A percentile compares a stretch with the other conserved stretches of the same genome.
These are phyloP conservation scores for Maniola jurtina DNA, from an alignment of 1,140 invertebrate species.

Conservation along the genomic window DNA sequence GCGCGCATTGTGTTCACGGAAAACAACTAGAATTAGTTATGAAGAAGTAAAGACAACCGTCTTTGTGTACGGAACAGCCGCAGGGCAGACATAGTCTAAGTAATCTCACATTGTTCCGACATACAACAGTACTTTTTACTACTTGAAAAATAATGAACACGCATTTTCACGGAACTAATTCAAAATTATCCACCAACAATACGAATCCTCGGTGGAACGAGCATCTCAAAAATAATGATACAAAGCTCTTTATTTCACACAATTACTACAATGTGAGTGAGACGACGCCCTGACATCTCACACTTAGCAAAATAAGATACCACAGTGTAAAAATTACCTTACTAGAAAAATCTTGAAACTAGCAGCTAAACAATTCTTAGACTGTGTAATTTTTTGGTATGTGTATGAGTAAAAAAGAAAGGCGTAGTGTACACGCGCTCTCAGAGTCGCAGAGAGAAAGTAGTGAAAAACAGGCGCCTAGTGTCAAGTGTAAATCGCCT, in stretches of 20 bases:
- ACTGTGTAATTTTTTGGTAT: constrained; percentile 33
- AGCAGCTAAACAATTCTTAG: constrained; percentile 28
- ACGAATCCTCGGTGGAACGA: constrained; percentile 43
- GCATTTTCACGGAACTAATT: constrained; percentile 45
- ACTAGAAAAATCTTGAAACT: constrained; percentile 20
- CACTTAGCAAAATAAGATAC: constrained; percentile 29
- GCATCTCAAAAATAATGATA: constrained; percentile 68
- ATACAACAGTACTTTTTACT: constrained; percentile 25
- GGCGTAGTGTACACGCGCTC: constrained; percentile 44
- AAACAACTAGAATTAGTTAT: constrained; percentile 49
- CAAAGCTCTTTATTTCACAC: constrained; percentile 74
- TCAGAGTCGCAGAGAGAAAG: constrained; percentile 52
- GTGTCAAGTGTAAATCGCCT: constrained; percentile 79
- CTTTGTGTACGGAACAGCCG: constrained; percentile 48
- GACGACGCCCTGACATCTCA: constrained; percentile 27
- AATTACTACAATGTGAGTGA: constrained; percentile 63
- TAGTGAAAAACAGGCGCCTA: constrained; percentile 72
- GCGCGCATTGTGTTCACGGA: constrained; percentile 46
- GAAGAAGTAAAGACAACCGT: constrained; percentile 54
- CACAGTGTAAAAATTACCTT: constrained; percentile 47
- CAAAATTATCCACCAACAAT: constrained; percentile 56
- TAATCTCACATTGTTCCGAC: constrained; percentile 52
- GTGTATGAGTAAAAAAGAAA: constrained; percentile 36
- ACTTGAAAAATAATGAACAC: constrained; percentile 52
- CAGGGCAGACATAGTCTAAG: constrained; percentile 49